Percentiles rank a stretch among this genome's conserved stretches.
These are phyloP conservation scores for Cataglyphis altisquamis DNA, from an alignment of 2,888 invertebrate species.

Conservation along the genomic window DNA sequence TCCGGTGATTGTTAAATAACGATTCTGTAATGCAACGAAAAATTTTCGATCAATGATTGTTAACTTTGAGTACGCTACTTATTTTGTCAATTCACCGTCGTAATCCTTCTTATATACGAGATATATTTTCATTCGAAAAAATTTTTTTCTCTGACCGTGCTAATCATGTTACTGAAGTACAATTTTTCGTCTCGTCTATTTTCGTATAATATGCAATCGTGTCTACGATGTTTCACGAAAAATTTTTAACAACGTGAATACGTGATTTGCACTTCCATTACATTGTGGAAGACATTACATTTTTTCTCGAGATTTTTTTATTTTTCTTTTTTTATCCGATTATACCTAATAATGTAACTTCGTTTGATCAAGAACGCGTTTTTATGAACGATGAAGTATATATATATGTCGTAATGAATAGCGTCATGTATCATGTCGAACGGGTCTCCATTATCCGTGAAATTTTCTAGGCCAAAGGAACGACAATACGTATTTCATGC, in stretches of 20 bases:
- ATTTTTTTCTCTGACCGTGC: neutral
- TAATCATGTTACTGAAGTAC: neutral
- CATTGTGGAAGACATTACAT: neutral
- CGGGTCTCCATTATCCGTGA: constrained; percentile 6
- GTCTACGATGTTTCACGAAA: constrained; percentile 16
- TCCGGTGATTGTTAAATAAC: neutral
- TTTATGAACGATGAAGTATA: constrained; percentile 4
- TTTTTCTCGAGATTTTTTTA: neutral
- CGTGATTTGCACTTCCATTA: constrained; percentile 20
- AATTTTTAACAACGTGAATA: constrained; percentile 6
- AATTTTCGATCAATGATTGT: neutral
- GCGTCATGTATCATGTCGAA: constrained; percentile 25
- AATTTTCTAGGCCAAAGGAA: constrained; percentile 24
- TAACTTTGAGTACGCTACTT: constrained; percentile 10
- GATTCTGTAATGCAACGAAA: constrained; percentile 17
- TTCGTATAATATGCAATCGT: neutral
- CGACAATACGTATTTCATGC: neutral
- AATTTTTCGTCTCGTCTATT: constrained; percentile 17
- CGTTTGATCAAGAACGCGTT: constrained; percentile 23
- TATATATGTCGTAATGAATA: neutral
- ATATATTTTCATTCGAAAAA: constrained; percentile 8
- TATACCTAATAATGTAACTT: constrained; percentile 15
- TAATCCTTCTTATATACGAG: constrained; percentile 14
- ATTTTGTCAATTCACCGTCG: constrained; percentile 13
- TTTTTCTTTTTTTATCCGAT: neutral